Evolutionary conservation across 2,888 invertebrate genomes (phyloP), one percentile per base, ranked within the genome.

Genomic region (Esperia sulphurella): DNA sequence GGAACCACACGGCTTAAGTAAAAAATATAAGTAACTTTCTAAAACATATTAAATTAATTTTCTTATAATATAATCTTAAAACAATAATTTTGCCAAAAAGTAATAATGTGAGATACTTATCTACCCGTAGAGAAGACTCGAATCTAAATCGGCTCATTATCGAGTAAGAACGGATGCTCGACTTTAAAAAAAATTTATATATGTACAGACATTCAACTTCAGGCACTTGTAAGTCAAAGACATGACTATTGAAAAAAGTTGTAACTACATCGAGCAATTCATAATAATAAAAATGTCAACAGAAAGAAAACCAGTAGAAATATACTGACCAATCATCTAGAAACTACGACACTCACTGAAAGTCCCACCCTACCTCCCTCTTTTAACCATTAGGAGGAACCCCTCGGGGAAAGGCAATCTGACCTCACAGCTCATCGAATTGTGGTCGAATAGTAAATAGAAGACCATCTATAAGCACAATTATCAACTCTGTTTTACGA

Each of bases 221-320:
- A 28, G 6, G 14, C 13, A 14, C 39, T 39, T 39, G 14, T 28
- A 41, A 57, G 57, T 58, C 59, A 53, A 55, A 57, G 56, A 1
- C 58, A 60, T 21, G 21, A 21, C 58, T 57, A 61, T 57, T 59
- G 48, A 61, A 48, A 58, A 35, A 58, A 55, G 59, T 60, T 53
- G 57, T 59, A 58, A 63, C 62, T 59, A 60, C 63, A 66, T 69
- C 65, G 75, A 79, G 79, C 80, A 77, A 87, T 86, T 85, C 76
- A 84, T 83, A 78, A 78, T 76, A 83, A 85, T 87, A 85, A 85
- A 85, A 83, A 79, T 71, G 78, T 83, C 80, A 79, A 69, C 75
- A 67, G 65, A 57, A 56, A 55, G 72, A 61, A 70, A 71, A 68
- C 71, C 65, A 69, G 62, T 70, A 61, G 63, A 64, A 69, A 72